phyloP scores from a whole-genome alignment of 2,797 vertebrate genomes.

The Telmatherina bonti region DNA sequence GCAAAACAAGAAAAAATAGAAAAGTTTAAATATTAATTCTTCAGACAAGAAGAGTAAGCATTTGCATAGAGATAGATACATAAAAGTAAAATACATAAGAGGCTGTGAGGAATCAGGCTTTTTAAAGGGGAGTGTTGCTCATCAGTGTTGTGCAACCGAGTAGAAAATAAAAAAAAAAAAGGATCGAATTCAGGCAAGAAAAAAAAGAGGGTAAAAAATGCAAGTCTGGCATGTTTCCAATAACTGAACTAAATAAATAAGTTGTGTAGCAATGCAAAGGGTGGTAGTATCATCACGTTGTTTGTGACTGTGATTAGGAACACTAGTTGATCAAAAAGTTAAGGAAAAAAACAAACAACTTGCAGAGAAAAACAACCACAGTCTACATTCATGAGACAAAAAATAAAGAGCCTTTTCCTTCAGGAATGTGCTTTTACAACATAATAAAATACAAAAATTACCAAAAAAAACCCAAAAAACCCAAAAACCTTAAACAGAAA shows the following conservation, averaged over 20 bases:
- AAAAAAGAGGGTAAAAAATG: neutral
- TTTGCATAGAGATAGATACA: slow-evolving; percentile 6
- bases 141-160: slow-evolving; percentile 16
- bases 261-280: neutral
- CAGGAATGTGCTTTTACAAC: no score
- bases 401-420: neutral
- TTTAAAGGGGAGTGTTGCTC: slow-evolving; percentile 18
- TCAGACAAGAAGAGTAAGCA: neutral
- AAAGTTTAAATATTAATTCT: slow-evolving; percentile 5
- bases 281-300: neutral
- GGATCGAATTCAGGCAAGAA: slow-evolving; percentile 1
- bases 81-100: slow-evolving; percentile 24
- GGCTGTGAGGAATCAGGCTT: neutral
- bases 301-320: neutral
- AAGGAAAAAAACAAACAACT: neutral
- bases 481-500: no score
- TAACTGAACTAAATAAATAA: neutral
- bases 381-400: neutral
- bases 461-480: no score
- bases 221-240: neutral
- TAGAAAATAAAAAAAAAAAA: slow-evolving; percentile 1
- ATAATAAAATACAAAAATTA: no score
- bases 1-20: slow-evolving; percentile 12
- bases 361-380: neutral
- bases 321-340: neutral